Base-by-base conservation (phyloP, 64 coral and sea anemone species). In the Porites australiensis region DNA sequence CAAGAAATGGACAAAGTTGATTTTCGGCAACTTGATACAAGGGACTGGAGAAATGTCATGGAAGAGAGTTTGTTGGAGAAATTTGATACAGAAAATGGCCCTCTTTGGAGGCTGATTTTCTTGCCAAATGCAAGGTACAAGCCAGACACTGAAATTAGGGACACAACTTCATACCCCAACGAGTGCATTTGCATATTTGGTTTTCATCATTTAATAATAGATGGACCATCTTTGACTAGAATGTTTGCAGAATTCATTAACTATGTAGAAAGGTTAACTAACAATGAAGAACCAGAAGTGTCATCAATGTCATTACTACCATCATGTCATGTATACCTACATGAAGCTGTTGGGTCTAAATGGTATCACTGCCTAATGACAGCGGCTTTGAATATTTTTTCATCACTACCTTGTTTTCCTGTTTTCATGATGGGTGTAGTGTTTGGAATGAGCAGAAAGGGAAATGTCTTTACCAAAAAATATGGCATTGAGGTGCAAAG, bases 201-300 rank as follows among this genome's bases (percentile, higher is more conserved):
- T 18, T 77, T 77, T 77, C 74, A 77, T 77, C 74, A 77, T 19
- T 20, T 22, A 11, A 19, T 77, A n/a, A n/a, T 77, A 53, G 74
- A 77, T 54, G 74, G 74, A 18, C 47, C 16, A 20, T 77, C 74
- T 6, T 77, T 7, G 19, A 6, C 74, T 19, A 77, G 74, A 77
- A 77, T 77, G 50, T 77, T 77, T 77, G 74, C 48, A 77, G 74
- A 77, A 49, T 77, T 77, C 16, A 52, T 20, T 49, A 77, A 51
- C 4, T 77, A 54, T 54, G 48, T 77, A 6, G 18, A 18, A 3
- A 77, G 54, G 19, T 8, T 53, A 53, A 5, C n/a, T n/a, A 77
- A 18, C 16, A 54, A 54, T 47, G 49, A 77, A 18, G 48, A 77
- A 54, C 74, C 74, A 8, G 4, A 77, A 54, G 74, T 77, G 48